Evolutionary conservation across 2,113 vertebrate genomes (phyloP).

Genomic region (Clarias gariepinus): DNA sequence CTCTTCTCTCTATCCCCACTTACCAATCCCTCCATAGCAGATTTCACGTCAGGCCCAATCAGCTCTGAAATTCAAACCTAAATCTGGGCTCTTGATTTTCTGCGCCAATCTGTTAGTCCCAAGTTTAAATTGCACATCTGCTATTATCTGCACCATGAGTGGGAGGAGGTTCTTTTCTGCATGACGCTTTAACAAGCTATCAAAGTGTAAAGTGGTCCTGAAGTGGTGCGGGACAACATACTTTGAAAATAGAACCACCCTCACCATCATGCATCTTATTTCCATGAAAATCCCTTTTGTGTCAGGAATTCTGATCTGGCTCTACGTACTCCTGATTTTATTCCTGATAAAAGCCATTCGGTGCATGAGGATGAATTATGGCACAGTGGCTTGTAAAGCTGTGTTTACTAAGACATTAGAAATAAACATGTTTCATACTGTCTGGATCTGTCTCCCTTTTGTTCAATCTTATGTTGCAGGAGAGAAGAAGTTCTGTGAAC

Average conservation of each 20-base stretch:
- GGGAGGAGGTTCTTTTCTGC: not conserved
- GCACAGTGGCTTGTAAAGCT: constrained; percentile 26
- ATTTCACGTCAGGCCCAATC: constrained; percentile 14
- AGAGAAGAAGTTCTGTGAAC: constrained; percentile 28
- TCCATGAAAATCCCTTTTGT: not conserved
- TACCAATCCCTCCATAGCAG: not conserved
- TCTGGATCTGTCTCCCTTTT: not conserved
- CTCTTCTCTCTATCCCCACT: not conserved
- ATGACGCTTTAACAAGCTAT: not conserved
- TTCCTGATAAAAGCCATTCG: not conserved
- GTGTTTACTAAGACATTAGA: constrained; percentile 1
- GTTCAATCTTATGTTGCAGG: too few species aligned
- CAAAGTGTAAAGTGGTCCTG: not conserved
- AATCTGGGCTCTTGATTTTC: constrained; percentile 2
- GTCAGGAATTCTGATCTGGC: not conserved
- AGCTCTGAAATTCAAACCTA: constrained; percentile 39
- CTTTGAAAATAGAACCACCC: not conserved
- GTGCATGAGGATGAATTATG: not conserved
- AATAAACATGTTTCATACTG: not conserved
- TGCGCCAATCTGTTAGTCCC: not conserved
- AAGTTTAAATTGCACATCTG: not conserved
- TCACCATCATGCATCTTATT: not conserved
- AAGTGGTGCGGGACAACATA: constrained; percentile 2
- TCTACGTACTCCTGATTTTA: too few species aligned
- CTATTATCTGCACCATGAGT: not conserved